Base-by-base conservation (phyloP, 2,797 vertebrate species). In the Cryptoprocta ferox region DNA sequence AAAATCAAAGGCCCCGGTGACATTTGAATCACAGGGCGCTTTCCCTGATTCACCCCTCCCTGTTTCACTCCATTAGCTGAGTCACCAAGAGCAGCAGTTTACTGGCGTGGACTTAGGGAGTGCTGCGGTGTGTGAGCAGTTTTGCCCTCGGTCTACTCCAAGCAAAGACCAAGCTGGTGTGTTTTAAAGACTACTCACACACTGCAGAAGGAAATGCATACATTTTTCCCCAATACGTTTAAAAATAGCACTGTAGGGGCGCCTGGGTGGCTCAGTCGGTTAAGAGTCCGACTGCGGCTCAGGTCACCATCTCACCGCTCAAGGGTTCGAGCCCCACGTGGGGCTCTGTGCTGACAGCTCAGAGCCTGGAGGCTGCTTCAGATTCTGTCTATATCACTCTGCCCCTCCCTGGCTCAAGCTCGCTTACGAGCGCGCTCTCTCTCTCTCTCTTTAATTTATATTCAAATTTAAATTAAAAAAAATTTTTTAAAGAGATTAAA, bases 181-280 rank as follows among this genome's bases (percentile, higher is more conserved):
- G 45, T 83, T 91, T 94, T 80, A 78, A 94, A 93, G 66, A 73
- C 70, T 19, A 50, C 39, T 73, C 68, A 53, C 30, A 80, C 28
- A 24, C 1, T 59, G 45, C 48, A 66, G n/a, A 93, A 71, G 70
- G 63, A 89, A 79, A 81, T 13, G 53, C 68, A 85, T 15, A 35
- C 32, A 15, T 65, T 42, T 35, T 5, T 3, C n/a, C 37, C 28
- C 39, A 50, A 9, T n/a, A 50, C 5, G 2, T 68, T 86, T 93
- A 65, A 94, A 88, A 87, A 75, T 7, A 59, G 63, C 37, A 28
- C 32, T 42, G 9, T 42, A 12, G 71, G 71, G 71, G 14, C 15
- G 28, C 42, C 73, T 1, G 14, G 39, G 73, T 45, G 73, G 42
- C 73, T 45, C 73, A 45, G 7, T 18, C 15, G 26, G 6, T 45